Evolutionary conservation across 2,797 vertebrate genomes (phyloP), one percentile per base, ranked within the genome.

Genomic region (Threskiornis aethiopicus): DNA sequence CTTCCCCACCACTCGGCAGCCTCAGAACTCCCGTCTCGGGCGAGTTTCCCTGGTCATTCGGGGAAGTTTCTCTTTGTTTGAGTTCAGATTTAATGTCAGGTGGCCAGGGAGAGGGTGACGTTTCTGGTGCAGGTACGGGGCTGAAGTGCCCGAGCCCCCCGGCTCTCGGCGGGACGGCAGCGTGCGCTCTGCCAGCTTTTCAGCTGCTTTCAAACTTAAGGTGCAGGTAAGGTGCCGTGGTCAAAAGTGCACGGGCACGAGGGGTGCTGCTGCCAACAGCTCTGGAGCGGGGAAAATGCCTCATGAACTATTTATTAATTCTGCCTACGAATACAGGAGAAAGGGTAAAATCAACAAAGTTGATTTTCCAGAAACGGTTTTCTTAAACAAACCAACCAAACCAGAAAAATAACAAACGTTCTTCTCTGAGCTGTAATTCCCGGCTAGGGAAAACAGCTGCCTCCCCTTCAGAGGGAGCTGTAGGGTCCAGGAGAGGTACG

Each of bases 311-410:
- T 24, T 31, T 13, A 15, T 5, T 24, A 6, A 33, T 70, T 71
- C 58, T 46, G 28, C 20, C 55, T 11, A 2, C 0, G 6, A 10
- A 1, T 4, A 1, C 0, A 8, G 11, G 37, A 15, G 21, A 54
- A 35, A 59, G 18, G 61, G 64, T 5, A 2, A 28, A 28, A 55
- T 4, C 2, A 12, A 46, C 19, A 7, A 49, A 18, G 55, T 1
- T 0, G 12, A 20, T 21, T 44, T 55, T 25, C 8, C n/a, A 55
- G 46, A 18, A 46, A 8, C 2, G 3, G 5, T n/a, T 49, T 69
- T 17, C 44, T 57, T 15, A 37, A 55, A 13, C 7, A 10, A 61
- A 17, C 26, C 44, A 31, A 33, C 5, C 12, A n/a, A n/a, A 9
- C 10, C 47, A 10, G n/a, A 26, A 42, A 11, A 22, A 28, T 0